Evolutionary conservation across 1,140 invertebrate genomes (phyloP), one percentile per base, ranked within the genome.

Genomic region (Pseudoatta argentina): DNA sequence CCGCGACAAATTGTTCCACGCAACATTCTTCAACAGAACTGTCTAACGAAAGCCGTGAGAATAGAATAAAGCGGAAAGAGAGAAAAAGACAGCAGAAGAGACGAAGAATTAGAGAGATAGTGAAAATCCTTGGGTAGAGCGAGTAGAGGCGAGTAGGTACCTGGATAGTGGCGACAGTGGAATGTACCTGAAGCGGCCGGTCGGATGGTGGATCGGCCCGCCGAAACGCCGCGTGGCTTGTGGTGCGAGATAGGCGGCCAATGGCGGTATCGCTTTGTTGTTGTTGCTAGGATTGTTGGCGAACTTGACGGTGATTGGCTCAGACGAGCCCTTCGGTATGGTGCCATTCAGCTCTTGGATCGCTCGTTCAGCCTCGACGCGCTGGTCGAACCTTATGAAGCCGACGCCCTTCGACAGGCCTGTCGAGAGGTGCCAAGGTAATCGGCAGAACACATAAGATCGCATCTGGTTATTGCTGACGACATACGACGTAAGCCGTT

Each of bases 301-400:
- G 95, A 99, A 99, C 96, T 99, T 99, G 87, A 99, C 99, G 55
- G 99, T 99, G 91, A 99, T 99, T 55, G 99, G 98, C 95, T 99
- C 99, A 83, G 98, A 98, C 71, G 98, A 98, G 91, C 98, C 98
- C 95, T 98, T 99, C 72, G 98, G 99, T 96, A 99, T 98, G 88
- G 98, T 99, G 86, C 99, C 99, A 95, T 99, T 99, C 91, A 99
- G 96, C 95, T 99, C 98, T 94, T 99, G 98, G 91, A 99, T 99
- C 34, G 99, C 99, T 63, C 98, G 96, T 95, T 99, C 99, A 6
- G 99, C 99, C 95, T 99, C 99, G 89, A 98, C 97, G 83, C 99
- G 97, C 95, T 99, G 98, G 95, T 99, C 99, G 95, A 99, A 99
- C 87, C 99, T 97, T 92, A 99, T 99, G 96, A 99, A 99, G 67